phyloP scores from a whole-genome alignment of 2,888 invertebrate genomes.

The Leptothorax acervorum region DNA sequence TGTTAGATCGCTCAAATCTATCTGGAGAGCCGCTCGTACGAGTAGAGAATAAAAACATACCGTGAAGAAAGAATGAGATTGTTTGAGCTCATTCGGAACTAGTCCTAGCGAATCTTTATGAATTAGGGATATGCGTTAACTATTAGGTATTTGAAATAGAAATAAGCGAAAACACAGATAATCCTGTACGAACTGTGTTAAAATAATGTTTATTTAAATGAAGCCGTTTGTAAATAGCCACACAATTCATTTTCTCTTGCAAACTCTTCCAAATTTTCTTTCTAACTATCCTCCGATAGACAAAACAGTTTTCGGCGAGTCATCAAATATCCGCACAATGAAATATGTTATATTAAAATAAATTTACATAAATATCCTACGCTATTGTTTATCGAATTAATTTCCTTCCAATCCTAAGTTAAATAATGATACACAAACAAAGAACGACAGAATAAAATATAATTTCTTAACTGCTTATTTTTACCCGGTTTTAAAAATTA shows the following conservation, averaged over 20 bases:
- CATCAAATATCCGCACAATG: constrained; percentile 41
- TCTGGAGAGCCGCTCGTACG: constrained; percentile 24
- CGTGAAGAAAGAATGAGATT: constrained; percentile 27
- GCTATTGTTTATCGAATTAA: neutral
- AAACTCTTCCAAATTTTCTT: constrained; percentile 49
- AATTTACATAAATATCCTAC: constrained; percentile 46
- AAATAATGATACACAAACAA: neutral
- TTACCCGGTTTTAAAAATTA: neutral
- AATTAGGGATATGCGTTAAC: constrained; percentile 55
- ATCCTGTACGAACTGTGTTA: constrained; percentile 70
- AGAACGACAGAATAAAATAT: neutral
- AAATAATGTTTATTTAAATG: constrained; percentile 80
- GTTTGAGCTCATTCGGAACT: constrained; percentile 63
- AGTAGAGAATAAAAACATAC: constrained; percentile 18
- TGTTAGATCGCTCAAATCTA: constrained; percentile 22
- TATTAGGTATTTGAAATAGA: constrained; percentile 54
- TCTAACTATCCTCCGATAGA: constrained; percentile 63
- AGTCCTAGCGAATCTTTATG: constrained; percentile 73
- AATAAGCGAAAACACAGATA: constrained; percentile 43
- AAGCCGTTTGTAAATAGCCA: constrained; percentile 80
- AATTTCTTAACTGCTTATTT: neutral
- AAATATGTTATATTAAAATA: constrained; percentile 48
- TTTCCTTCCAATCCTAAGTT: constrained; percentile 18
- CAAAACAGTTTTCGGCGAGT: constrained; percentile 30
- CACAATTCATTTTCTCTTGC: constrained; percentile 29